Evolutionary conservation across 1,140 invertebrate genomes (phyloP).

Genomic region (Drosophila murphyi): DNA sequence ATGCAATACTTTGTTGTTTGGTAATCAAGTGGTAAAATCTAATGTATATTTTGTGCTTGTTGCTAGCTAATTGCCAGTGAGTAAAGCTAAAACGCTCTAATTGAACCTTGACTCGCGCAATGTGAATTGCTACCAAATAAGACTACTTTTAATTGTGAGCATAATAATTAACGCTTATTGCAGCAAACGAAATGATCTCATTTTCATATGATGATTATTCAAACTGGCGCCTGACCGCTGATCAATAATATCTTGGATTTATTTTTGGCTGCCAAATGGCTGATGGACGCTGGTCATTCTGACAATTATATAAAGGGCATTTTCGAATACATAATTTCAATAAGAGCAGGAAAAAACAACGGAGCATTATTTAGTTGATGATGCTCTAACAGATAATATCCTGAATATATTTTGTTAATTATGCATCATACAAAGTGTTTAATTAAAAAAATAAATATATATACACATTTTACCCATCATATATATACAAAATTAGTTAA

Average conservation of each 20-base stretch:
- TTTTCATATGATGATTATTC: not conserved
- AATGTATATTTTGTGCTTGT: not conserved
- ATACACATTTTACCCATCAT: too few relatives aligned
- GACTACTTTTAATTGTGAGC: conserved; percentile 15
- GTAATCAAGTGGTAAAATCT: conserved; percentile 8
- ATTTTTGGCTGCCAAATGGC: conserved; percentile 18
- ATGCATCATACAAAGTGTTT: too few relatives aligned
- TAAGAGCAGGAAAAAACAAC: not conserved
- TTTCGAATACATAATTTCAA: conserved; percentile 27
- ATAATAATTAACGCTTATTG: conserved; percentile 24
- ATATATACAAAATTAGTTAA: not conserved
- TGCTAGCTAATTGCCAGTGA: conserved; percentile 17
- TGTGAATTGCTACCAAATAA: conserved; percentile 15
- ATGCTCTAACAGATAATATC: not conserved
- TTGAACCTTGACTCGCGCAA: conserved; percentile 33
- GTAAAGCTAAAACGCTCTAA: conserved; percentile 22
- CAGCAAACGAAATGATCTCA: conserved; percentile 18
- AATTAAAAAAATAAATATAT: too few relatives aligned
- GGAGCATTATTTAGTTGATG: not conserved
- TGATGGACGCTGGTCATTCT: conserved; percentile 1
- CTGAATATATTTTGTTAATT: not conserved
- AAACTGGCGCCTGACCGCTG: conserved; percentile 21
- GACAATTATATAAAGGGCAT: conserved; percentile 42
- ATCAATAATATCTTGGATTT: conserved; percentile 14
- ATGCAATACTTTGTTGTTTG: conserved; percentile 7